phyloP scores from a whole-genome alignment of 2,113 vertebrate genomes.

The Rynchops niger region DNA sequence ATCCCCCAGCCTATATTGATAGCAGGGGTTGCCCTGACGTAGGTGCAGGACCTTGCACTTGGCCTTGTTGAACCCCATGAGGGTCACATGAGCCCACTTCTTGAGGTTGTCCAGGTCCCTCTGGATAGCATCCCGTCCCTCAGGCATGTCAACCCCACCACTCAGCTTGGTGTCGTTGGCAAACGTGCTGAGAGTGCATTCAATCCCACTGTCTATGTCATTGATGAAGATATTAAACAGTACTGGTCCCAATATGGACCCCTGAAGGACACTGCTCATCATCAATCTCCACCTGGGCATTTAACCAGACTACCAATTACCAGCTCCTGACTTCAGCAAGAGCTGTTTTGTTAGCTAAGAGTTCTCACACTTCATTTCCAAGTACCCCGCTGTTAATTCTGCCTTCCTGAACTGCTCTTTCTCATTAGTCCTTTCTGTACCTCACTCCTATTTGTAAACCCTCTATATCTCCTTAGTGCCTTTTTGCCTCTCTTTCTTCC shows the following conservation, averaged over 20 bases:
- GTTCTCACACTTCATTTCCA: not conserved
- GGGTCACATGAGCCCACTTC: not conserved
- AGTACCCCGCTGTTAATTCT: not conserved
- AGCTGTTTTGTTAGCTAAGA: not conserved
- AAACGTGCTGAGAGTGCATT: not conserved
- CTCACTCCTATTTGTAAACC: not conserved
- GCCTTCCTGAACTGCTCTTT: not conserved
- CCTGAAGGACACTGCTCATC: not conserved
- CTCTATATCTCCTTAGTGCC: not conserved
- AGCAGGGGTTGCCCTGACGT: not conserved
- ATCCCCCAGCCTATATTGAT: not conserved
- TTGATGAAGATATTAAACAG: not conserved
- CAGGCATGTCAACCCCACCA: not conserved
- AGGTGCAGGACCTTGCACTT: not conserved
- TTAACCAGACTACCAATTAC: not conserved
- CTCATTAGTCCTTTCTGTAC: not conserved
- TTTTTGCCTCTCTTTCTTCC: not conserved
- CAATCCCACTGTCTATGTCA: not conserved
- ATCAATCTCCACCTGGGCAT: not conserved
- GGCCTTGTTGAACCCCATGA: too few relatives aligned
- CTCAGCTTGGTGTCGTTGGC: not conserved
- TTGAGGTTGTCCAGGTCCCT: not conserved
- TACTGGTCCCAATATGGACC: not conserved
- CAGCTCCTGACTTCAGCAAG: not conserved
- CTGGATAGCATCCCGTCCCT: not conserved